phyloP scores from a whole-genome alignment of 2,888 invertebrate species.

The Andrena bicolor region DNA sequence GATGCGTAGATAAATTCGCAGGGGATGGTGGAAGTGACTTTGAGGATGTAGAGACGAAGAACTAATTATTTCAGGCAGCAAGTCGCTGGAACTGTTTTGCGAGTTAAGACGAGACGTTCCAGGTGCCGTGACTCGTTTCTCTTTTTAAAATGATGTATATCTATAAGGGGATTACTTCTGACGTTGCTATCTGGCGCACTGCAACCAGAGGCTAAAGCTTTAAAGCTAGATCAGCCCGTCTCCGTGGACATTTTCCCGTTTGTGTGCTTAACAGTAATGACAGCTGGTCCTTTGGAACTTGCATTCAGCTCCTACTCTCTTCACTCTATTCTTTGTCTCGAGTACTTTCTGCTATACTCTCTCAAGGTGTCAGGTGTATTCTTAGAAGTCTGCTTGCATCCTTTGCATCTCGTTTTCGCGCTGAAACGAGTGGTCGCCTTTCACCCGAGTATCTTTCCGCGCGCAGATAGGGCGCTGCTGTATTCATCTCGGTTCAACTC shows the following conservation, averaged over 20 bases:
- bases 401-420: conserved; percentile 21
- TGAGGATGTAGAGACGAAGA: too few relatives aligned
- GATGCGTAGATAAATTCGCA: background rate
- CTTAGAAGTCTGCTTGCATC: conserved; percentile 32
- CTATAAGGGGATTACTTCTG: conserved; percentile 21
- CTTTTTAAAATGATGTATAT: conserved; percentile 12
- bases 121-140: background rate
- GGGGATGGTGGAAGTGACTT: too few relatives aligned
- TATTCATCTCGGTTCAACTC: conserved; percentile 34
- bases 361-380: conserved; percentile 50
- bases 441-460: conserved; percentile 23
- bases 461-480: conserved; percentile 23
- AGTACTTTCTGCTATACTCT: conserved; percentile 38
- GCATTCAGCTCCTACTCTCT: conserved; percentile 28
- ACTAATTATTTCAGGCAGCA: background rate
- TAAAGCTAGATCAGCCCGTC: conserved; percentile 34
- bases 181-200: background rate
- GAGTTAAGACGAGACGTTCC: background rate
- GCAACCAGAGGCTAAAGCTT: conserved; percentile 2
- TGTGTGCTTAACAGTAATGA: conserved; percentile 60
- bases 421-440: conserved; percentile 34
- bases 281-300: conserved; percentile 52
- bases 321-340: conserved; percentile 38
- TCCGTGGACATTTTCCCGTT: conserved; percentile 43
- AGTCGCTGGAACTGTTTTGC: background rate